Evolutionary conservation across 2,888 invertebrate genomes (phyloP).

Genomic region (Neoitamus cyanurus): DNA sequence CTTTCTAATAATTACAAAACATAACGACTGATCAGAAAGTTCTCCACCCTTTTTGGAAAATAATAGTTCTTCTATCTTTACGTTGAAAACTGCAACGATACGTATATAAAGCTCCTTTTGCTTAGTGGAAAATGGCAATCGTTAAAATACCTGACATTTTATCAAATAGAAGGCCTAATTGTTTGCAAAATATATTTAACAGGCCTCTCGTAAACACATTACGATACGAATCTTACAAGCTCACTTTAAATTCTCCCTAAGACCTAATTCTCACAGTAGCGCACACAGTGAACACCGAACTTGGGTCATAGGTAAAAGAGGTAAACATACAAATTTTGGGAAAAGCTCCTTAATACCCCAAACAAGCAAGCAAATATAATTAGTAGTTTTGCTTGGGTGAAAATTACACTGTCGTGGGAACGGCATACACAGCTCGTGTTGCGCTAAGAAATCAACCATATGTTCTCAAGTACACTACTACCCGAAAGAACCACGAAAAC

Average conservation of each 20-base stretch:
- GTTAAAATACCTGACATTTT: no score
- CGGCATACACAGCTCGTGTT: background rate
- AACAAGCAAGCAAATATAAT: background rate
- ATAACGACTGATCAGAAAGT: no score
- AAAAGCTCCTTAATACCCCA: background rate
- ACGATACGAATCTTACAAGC: background rate
- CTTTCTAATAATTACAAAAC: no score
- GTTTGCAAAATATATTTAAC: background rate
- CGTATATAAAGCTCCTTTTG: no score
- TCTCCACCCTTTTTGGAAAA: no score
- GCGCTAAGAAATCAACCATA: background rate
- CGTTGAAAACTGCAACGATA: no score
- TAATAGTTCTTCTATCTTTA: no score
- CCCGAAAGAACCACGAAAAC: conserved; percentile 13
- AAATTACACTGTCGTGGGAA: background rate
- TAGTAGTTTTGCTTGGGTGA: background rate
- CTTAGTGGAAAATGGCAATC: no score
- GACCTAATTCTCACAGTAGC: background rate
- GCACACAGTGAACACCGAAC: background rate
- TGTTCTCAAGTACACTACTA: background rate
- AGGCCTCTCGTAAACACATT: background rate
- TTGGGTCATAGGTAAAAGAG: background rate
- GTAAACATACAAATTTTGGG: background rate
- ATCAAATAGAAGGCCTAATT: background rate
- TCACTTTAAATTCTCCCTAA: background rate